Evolutionary conservation across 2,888 invertebrate genomes (phyloP).

Genomic region (Selenia dentaria): DNA sequence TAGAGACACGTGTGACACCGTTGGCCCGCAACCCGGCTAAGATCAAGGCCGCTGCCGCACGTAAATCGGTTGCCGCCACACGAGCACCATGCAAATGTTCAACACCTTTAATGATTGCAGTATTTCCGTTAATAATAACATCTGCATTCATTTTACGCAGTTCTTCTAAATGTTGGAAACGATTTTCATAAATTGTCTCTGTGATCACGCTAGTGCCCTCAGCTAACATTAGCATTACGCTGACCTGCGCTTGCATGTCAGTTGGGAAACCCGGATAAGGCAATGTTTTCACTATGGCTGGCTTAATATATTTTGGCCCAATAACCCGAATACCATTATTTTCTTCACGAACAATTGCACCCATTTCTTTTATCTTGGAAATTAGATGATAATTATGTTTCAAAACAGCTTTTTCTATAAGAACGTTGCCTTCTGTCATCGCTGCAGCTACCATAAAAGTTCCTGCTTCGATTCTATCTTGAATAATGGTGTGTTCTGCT

Average conservation of each 20-base stretch:
- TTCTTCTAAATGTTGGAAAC: conserved; percentile 24
- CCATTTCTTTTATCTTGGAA: conserved; percentile 15
- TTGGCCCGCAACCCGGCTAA: conserved; percentile 17
- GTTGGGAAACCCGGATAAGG: conserved; percentile 27
- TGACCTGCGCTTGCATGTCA: conserved; percentile 23
- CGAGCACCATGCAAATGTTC: conserved; percentile 1
- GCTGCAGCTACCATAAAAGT: conserved; percentile 34
- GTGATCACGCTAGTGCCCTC: conserved; percentile 13
- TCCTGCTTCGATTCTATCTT: conserved; percentile 28
- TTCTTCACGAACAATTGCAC: conserved; percentile 17
- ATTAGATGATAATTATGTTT: conserved; percentile 11
- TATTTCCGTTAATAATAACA: conserved; percentile 1
- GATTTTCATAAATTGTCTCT: conserved; percentile 23
- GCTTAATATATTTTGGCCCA: conserved; percentile 14
- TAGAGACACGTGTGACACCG: conserved; percentile 13
- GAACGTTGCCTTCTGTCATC: conserved; percentile 23
- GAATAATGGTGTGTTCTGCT: conserved; percentile 12
- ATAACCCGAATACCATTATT: conserved; percentile 16
- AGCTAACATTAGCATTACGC: conserved; percentile 11
- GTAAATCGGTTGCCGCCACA: conserved; percentile 15
- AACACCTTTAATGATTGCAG: conserved; percentile 12
- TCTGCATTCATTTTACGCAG: conserved; percentile 17
- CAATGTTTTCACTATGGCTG: conserved; percentile 8
- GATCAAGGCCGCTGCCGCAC: conserved; percentile 23
- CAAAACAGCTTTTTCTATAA: conserved; percentile 13